Percentiles rank a stretch among this genome's conserved stretches.
Evolutionary conservation across 2,888 invertebrate genomes (phyloP).

Genomic region (Mesoligia furuncula): DNA sequence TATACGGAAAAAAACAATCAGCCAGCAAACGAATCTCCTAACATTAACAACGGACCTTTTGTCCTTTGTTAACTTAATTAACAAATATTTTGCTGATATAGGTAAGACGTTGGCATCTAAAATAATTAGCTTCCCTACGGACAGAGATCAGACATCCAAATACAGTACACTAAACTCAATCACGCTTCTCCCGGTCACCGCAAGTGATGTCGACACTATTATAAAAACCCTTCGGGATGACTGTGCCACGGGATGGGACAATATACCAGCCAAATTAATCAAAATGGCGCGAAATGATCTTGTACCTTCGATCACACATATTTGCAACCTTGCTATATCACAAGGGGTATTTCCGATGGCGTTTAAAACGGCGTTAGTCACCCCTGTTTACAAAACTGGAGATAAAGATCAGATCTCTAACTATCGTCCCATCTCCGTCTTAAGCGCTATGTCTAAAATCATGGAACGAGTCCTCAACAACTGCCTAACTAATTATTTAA

Average conservation of each 20-base stretch:
- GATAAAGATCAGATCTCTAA: no score
- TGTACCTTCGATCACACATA: not conserved
- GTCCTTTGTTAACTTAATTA: no score
- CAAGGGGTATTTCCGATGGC: not conserved
- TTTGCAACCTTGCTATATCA: not conserved
- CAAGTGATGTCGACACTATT: not conserved
- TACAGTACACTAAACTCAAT: not conserved
- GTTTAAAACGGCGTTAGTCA: not conserved
- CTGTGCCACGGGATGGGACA: constrained; percentile 1
- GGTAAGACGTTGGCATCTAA: not conserved
- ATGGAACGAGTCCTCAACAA: no score
- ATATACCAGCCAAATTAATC: not conserved
- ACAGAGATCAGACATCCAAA: not conserved
- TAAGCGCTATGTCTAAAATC: no score
- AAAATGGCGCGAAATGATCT: not conserved
- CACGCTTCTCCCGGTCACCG: not conserved
- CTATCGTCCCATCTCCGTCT: no score
- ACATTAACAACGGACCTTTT: not conserved
- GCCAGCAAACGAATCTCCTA: not conserved
- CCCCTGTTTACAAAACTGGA: not conserved
- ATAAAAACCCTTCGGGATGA: not conserved
- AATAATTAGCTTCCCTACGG: not conserved
- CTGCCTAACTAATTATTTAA: no score
- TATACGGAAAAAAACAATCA: not conserved
- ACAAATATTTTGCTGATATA: no score